phyloP scores from a whole-genome alignment of 2,113 vertebrate genomes.

The Megatriorchis doriae region DNA sequence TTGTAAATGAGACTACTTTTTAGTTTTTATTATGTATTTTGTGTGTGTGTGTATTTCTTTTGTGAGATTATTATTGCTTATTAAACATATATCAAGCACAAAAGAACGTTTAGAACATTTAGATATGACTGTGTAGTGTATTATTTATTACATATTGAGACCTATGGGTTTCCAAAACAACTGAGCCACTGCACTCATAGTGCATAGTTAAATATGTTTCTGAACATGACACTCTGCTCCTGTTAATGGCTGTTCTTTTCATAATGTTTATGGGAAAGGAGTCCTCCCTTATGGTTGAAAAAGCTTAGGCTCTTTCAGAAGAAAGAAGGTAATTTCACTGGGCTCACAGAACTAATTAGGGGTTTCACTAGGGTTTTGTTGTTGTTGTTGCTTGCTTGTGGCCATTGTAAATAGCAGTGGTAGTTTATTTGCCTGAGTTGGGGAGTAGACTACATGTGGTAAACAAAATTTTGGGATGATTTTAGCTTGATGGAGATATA shows the following conservation, averaged over 20 bases:
- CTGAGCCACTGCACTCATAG: not conserved
- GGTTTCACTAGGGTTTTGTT: not conserved
- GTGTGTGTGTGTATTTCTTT: not conserved
- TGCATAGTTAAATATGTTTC: not conserved
- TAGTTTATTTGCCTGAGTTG: not conserved
- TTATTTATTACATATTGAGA: not conserved
- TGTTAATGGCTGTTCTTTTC: not conserved
- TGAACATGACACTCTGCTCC: not conserved
- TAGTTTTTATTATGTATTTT: not conserved
- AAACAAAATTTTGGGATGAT: not conserved
- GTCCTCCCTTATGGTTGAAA: not conserved
- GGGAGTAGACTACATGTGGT: not conserved
- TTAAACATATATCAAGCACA: not conserved
- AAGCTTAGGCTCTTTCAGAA: not conserved
- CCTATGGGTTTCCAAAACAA: not conserved
- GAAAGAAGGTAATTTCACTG: not conserved
- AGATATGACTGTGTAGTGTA: not conserved
- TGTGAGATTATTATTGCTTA: not conserved
- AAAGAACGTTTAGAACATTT: not conserved
- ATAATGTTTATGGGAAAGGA: not conserved
- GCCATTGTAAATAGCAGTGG: not conserved
- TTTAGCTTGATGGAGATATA: not conserved
- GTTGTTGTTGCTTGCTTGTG: not conserved
- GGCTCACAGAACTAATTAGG: not conserved
- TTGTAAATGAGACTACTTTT: not conserved